Conservation (phyloP, 2,113 vertebrate species). For the Peromyscus californicus region DNA sequence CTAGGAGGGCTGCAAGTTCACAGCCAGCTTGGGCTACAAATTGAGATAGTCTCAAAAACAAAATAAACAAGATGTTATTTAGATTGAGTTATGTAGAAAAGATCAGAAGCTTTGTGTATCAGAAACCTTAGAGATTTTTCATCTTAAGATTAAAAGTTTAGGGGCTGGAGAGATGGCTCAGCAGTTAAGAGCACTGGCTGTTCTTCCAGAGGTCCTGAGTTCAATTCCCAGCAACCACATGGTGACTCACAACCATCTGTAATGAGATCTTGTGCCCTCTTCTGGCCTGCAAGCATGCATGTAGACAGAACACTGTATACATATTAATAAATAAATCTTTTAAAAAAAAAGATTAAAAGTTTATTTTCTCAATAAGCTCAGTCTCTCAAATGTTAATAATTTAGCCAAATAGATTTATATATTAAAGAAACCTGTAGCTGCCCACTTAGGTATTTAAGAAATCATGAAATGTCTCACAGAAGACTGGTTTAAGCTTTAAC, state of each 20-base stretch:
- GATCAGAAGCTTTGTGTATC: neutral
- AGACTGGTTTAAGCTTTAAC: conserved; percentile 37
- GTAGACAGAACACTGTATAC: too few relatives aligned
- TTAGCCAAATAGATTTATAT: conserved; percentile 19
- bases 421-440: neutral
- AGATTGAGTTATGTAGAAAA: conserved; percentile 45
- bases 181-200: too few relatives aligned
- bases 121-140: neutral
- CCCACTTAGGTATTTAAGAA: conserved; percentile 59
- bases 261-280: too few relatives aligned
- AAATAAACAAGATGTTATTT: conserved; percentile 41
- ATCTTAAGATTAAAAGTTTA: neutral
- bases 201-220: too few relatives aligned
- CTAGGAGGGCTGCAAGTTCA: neutral
- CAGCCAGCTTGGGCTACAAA: neutral
- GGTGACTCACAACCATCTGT: too few relatives aligned
- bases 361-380: neutral
- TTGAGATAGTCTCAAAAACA: neutral
- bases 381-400: conserved; percentile 10
- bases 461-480: neutral
- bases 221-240: too few relatives aligned
- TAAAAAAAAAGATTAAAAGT: neutral
- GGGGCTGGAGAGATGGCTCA: too few relatives aligned
- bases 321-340: too few relatives aligned
- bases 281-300: too few relatives aligned